phyloP scores from a whole-genome alignment of 2,888 invertebrate genomes.

The Neuroscelio doddi region DNA sequence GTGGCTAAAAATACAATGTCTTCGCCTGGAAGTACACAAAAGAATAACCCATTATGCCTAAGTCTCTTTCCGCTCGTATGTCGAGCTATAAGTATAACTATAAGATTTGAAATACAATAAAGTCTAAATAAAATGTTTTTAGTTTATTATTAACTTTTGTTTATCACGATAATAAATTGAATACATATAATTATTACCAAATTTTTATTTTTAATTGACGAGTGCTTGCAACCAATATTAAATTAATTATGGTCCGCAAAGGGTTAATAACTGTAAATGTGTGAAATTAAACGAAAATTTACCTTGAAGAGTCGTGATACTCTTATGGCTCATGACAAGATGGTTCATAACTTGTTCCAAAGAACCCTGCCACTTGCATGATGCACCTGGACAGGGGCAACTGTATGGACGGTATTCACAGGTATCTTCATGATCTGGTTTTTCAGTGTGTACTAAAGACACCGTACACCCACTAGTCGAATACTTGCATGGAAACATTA shows the following conservation, averaged over 20 bases:
- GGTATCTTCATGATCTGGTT: conserved; percentile 98
- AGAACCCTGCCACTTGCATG: conserved; percentile 99
- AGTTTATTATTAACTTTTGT: too few relatives aligned
- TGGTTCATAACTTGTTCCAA: conserved; percentile 99
- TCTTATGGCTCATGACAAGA: conserved; percentile 96
- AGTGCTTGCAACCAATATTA: too few relatives aligned
- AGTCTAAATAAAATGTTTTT: too few relatives aligned
- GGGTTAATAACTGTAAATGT: too few relatives aligned
- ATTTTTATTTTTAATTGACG: too few relatives aligned
- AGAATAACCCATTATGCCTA: too few relatives aligned
- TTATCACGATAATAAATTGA: too few relatives aligned
- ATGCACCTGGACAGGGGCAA: conserved; percentile 99
- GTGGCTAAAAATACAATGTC: conserved; percentile 99
- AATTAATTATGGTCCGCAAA: too few relatives aligned
- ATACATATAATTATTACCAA: too few relatives aligned
- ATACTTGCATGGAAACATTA: conserved; percentile 99
- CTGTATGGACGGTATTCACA: conserved; percentile 99
- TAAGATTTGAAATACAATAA: too few relatives aligned
- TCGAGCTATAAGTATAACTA: too few relatives aligned
- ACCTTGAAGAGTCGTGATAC: conserved; percentile 98
- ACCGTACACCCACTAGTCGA: conserved; percentile 95
- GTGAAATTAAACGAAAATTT: conserved; percentile 27
- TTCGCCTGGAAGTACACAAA: conserved; percentile 78
- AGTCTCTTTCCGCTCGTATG: too few relatives aligned
- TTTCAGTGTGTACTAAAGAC: conserved; percentile 95